Base-by-base conservation (phyloP, 1,140 invertebrate genomes). In the Pissodes strobi region DNA sequence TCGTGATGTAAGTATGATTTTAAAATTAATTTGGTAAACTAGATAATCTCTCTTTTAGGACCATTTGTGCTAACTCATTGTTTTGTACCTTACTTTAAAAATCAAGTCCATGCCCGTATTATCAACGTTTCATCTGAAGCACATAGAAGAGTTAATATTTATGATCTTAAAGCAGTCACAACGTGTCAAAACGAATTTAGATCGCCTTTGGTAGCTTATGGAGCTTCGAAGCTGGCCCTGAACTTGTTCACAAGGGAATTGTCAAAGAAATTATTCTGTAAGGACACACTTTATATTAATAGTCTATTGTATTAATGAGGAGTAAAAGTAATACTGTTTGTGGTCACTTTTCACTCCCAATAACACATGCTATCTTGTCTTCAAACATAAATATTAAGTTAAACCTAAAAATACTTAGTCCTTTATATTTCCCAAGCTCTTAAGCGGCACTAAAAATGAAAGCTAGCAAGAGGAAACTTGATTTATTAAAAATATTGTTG, bases 121-220 rank as follows among this genome's bases (percentile, higher is more conserved):
- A 62, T 79, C 43, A 78, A 77, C 61, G 68, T 79, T 27, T 43
- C 66, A 19, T 79, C 77, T 17, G 74, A 76, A 49, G 76, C 76
- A 6, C 76, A 79, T 64, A 45, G 69, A 18, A 55, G 46, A n/a
- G 71, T 71, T 1, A 71, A 72, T 41, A 49, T 65, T n/a, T 73
- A 76, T 63, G 74, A 78, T 66, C 67, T 78, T 25, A 74, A 71
- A 39, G 70, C 71, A 17, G 61, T 76, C 2, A 73, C 72, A 0
- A 72, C 56, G 19, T 71, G 66, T 57, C 74, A 75, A 55, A 70
- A 43, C 22, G 71, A 75, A 45, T 69, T 69, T 51, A 55, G 72
- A 46, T 69, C 69, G 12, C 74, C 73, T 67, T 70, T 75, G 64
- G 62, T 71, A 41, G 69, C 73, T 46, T 78, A 78, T 61, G 72